Evolutionary conservation across 2,888 invertebrate genomes (phyloP), one percentile per base, ranked within the genome.

Genomic region (Atethmia centrago): DNA sequence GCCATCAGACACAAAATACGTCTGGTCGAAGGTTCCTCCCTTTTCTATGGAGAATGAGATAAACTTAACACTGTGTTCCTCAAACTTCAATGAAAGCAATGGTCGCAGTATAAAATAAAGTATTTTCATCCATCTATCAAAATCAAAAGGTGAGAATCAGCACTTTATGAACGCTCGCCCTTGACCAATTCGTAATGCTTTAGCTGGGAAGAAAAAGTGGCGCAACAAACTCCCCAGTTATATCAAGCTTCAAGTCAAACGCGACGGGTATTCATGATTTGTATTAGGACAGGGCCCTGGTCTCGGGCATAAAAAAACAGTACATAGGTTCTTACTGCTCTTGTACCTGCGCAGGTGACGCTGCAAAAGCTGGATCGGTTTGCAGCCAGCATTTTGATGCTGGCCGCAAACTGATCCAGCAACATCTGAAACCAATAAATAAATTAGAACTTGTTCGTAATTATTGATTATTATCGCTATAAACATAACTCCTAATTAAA

Each of bases 381-480:
- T 16, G 9, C 7, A 68, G 14, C n/a, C 31, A 42, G 9, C n/a
- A n/a, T n/a, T n/a, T n/a, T n/a, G n/a, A n/a, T n/a, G n/a, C n/a
- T n/a, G n/a, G n/a, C n/a, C n/a, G n/a, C n/a, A n/a, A n/a, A n/a
- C n/a, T n/a, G n/a, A n/a, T n/a, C n/a, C n/a, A 10, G 55, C 31
- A 25, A 16, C 28, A 74, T n/a, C 64, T 51, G 36, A n/a, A 75
- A 49, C 3, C n/a, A 31, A 74, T 74, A 0, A 58, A 25, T 14
- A 42, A 49, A 36, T 49, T 10, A 10, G 7, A n/a, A 28, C 14
- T 16, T 40, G 2, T 25, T 10, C 36, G 25, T 58, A 51, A 70
- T 49, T 14, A 72, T 40, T 68, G 16, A 58, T 51, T 59, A 51
- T 19, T 14, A 53, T 62, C 14, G 21, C 16, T 42, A 21, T 55